Evolutionary conservation across 2,888 invertebrate species (phyloP).

Genomic region (Camponotus fellah): DNA sequence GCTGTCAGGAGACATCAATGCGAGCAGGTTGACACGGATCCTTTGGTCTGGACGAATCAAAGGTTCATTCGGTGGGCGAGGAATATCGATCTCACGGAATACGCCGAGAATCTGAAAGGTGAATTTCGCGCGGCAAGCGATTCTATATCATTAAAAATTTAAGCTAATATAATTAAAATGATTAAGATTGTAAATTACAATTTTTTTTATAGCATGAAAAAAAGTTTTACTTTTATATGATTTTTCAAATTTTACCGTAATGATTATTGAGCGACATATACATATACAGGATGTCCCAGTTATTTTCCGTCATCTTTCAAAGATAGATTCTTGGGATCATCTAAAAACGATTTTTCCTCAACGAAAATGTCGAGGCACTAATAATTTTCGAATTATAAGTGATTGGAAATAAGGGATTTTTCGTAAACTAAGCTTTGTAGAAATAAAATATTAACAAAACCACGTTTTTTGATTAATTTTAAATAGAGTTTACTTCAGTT

Average conservation of each 20-base stretch:
- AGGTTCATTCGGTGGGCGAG: conserved; percentile 97
- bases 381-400: too few species aligned
- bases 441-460: too few species aligned
- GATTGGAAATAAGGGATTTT: too few species aligned
- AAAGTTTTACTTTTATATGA: not conserved
- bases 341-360: too few species aligned
- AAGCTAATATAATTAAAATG: too few species aligned
- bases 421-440: too few species aligned
- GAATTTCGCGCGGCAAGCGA: not conserved
- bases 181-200: too few species aligned
- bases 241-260: not conserved
- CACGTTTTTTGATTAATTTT: too few species aligned
- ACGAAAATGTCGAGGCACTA: too few species aligned
- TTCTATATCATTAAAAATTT: not conserved
- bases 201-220: not conserved
- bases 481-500: too few species aligned
- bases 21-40: conserved; percentile 95
- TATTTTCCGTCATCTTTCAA: too few species aligned
- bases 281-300: not conserved
- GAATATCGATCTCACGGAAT: conserved; percentile 97
- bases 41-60: conserved; percentile 98
- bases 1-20: conserved; percentile 95
- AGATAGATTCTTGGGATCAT: too few species aligned
- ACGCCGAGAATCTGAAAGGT: conserved; percentile 97
- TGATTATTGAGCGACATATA: not conserved